Evolutionary conservation across 1,140 invertebrate genomes (phyloP).

Genomic region (Trichomalopsis sarcophagae): DNA sequence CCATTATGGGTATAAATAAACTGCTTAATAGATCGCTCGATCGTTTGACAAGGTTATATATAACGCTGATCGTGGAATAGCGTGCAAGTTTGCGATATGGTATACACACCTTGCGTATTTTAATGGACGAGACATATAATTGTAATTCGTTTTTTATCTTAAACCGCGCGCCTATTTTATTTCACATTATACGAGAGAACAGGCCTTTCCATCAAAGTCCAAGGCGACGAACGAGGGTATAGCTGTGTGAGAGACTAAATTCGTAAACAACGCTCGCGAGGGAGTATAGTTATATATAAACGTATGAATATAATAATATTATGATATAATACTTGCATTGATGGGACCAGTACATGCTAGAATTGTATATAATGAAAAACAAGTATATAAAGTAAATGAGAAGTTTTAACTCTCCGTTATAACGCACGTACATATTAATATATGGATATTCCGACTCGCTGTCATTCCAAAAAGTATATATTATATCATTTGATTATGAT

Average conservation of each 20-base stretch:
- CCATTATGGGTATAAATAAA: not conserved
- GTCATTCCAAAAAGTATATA: conserved; percentile 38
- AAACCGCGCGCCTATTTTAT: not conserved
- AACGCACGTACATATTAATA: not conserved
- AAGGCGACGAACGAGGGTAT: not conserved
- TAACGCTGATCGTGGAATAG: not conserved
- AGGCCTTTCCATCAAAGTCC: conserved; percentile 8
- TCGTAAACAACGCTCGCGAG: conserved; percentile 26
- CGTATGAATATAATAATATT: conserved; percentile 12
- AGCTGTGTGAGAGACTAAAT: conserved; percentile 38
- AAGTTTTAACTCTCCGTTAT: conserved; percentile 19
- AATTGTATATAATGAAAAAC: conserved; percentile 20
- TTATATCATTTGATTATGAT: not conserved
- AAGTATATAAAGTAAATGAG: not conserved
- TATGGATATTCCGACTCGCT: conserved; percentile 31
- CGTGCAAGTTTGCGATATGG: not conserved
- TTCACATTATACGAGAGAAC: not conserved
- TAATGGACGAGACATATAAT: not conserved
- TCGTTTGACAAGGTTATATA: not conserved
- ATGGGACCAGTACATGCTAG: conserved; percentile 50
- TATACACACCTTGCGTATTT: not conserved
- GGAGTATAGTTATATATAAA: not conserved
- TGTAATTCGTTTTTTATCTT: not conserved
- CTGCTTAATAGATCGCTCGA: not conserved
- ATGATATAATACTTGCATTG: conserved; percentile 41